A percentile compares a stretch with the other conserved stretches of the same genome.
phyloP scores from a whole-genome alignment of 92 coral and sea anemone species.

The Epizoanthus ramosus region DNA sequence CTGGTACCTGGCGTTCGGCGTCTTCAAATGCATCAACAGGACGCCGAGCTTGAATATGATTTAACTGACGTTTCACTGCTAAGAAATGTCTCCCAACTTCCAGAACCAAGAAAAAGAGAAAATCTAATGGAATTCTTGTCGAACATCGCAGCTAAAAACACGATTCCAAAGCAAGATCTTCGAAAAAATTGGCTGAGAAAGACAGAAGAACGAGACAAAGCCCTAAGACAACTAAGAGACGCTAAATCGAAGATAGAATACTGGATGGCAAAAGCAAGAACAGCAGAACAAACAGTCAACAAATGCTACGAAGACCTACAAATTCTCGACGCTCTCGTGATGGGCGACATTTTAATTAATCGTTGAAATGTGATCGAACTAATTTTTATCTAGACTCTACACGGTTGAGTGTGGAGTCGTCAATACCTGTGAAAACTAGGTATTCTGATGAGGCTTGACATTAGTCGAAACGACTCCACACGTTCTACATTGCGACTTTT shows the following conservation, averaged over 20 bases:
- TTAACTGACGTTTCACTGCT: slow-evolving; percentile 47
- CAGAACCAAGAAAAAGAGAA: slow-evolving; percentile 52
- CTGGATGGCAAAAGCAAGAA: slow-evolving; percentile 61
- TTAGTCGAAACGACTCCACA: slow-evolving; percentile 49
- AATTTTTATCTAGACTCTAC: slow-evolving; percentile 49
- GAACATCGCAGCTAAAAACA: slow-evolving; percentile 54
- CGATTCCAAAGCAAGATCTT: slow-evolving; percentile 57
- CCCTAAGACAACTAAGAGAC: slow-evolving; percentile 53
- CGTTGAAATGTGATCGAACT: slow-evolving; percentile 47
- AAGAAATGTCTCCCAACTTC: slow-evolving; percentile 46
- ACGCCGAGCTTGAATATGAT: slow-evolving; percentile 41
- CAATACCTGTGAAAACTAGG: slow-evolving; percentile 51
- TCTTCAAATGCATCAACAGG: no score
- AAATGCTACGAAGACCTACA: slow-evolving; percentile 53
- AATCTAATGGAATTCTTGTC: slow-evolving; percentile 48
- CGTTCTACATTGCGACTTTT: no score
- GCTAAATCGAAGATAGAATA: slow-evolving; percentile 56
- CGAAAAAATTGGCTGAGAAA: slow-evolving; percentile 47
- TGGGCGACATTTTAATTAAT: slow-evolving; percentile 46
- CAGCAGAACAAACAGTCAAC: slow-evolving; percentile 29
- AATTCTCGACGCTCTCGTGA: slow-evolving; percentile 50
- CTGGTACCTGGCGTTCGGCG: no score
- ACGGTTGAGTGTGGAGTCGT: slow-evolving; percentile 52
- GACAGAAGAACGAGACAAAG: slow-evolving; percentile 55
- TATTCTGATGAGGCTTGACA: no score